A percentile compares a stretch with the other conserved stretches of the same genome.
Conservation (phyloP, 2,113 vertebrate genomes). For the Caranx ignobilis region DNA sequence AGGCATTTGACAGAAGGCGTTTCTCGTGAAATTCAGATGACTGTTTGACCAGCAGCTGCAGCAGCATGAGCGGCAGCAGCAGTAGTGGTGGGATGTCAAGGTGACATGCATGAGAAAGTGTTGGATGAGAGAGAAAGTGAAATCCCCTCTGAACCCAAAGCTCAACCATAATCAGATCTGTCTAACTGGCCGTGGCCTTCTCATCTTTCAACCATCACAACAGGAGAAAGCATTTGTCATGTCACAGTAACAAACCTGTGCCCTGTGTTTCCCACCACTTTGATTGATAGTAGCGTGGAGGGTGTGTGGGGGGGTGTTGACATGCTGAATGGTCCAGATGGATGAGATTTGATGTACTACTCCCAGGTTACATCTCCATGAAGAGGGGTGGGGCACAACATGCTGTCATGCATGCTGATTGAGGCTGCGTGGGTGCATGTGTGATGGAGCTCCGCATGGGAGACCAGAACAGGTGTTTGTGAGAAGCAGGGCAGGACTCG, state of each 20-base stretch:
- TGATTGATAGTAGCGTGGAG: conserved; percentile 45
- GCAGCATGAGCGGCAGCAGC: not conserved
- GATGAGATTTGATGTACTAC: conserved; percentile 70
- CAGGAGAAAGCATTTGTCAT: conserved; percentile 35
- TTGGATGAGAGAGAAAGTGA: not conserved
- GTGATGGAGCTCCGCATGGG: not conserved
- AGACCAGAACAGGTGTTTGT: conserved; percentile 52
- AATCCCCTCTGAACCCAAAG: conserved; percentile 31
- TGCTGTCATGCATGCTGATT: conserved; percentile 51
- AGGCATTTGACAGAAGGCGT: conserved; percentile 36
- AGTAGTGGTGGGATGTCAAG: conserved; percentile 36
- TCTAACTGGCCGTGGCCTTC: conserved; percentile 47
- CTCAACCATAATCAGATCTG: conserved; percentile 41
- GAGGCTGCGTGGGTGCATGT: not conserved
- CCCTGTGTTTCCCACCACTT: conserved; percentile 31
- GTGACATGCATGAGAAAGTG: conserved; percentile 35
- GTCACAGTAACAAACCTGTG: conserved; percentile 40
- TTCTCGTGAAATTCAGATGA: conserved; percentile 7
- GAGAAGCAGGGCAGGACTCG: conserved; percentile 9
- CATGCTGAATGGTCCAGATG: conserved; percentile 66
- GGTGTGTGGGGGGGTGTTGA: conserved; percentile 4
- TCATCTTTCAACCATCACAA: conserved; percentile 53
- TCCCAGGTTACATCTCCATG: conserved; percentile 49
- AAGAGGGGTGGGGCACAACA: conserved; percentile 48
- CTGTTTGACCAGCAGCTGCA: conserved; percentile 17